Base-by-base conservation (phyloP, 2,888 invertebrate genomes). In the Argynnis bischoffii region DNA sequence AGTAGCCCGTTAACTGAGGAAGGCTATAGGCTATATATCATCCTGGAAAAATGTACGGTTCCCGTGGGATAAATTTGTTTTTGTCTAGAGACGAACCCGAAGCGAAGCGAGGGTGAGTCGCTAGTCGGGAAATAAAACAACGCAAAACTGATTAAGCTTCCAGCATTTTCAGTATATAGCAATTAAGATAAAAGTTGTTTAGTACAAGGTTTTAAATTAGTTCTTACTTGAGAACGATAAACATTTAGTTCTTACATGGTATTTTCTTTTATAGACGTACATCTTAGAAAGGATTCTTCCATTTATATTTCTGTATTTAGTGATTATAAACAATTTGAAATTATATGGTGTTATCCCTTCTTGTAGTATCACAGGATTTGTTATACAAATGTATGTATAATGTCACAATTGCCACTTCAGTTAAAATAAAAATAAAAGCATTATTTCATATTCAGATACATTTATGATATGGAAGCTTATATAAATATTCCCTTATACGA, bases 401-500 rank as follows among this genome's bases (percentile, higher is more conserved):
- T 18, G 18, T 18, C 18, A 55, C 35, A 55, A 55, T 55, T 16
- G 41, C 16, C 35, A 55, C 6, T 55, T 55, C 26, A 13, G n/a
- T 56, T 15, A 46, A 11, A 57, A 57, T 21, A 57, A 18, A n/a
- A n/a, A 57, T 21, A 15, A 8, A 13, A 21, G n/a, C n/a, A n/a
- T 46, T 18, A 41, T 41, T 41, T 41, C 35, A 18, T 21, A 18
- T 21, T 21, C 18, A 15, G 56, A 14, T 14, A 56, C 46, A 56
- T 18, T 6, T 46, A 46, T 16, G 21, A 60, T 35, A 35, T 48
- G n/a, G 56, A 41, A 61, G 50, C 63, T 55, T 59, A 60, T n/a
- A 66, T 55, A 64, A 69, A 69, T 66, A 63, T 51, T 31, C 51
- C 35, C 21, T 55, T 26, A 26, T 26, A 26, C n/a, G n/a, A n/a